Evolutionary conservation across 2,797 vertebrate genomes (phyloP).

Genomic region (Bradypus variegatus): DNA sequence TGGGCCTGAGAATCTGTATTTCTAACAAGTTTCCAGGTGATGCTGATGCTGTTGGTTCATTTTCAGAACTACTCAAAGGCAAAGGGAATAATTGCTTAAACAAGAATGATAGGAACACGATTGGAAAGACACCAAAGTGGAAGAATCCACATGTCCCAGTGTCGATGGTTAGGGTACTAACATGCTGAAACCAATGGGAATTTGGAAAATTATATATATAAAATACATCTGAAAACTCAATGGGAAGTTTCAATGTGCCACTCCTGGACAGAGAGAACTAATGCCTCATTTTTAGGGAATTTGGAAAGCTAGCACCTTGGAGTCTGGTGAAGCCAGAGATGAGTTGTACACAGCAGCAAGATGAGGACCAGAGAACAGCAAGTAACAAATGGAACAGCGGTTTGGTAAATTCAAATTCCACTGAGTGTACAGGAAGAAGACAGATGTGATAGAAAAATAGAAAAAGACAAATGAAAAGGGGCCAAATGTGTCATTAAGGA

Average conservation of each 20-base stretch:
- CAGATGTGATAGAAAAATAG: neutral
- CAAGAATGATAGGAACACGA: neutral
- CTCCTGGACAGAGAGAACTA: neutral
- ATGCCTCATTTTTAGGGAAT: neutral
- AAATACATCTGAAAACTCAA: neutral
- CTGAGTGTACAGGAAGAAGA: neutral
- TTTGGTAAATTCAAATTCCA: neutral
- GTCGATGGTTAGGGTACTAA: neutral
- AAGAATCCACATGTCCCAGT: neutral
- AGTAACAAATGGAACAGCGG: neutral
- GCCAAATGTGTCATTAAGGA: neutral
- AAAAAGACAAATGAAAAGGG: neutral
- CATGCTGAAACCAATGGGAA: neutral
- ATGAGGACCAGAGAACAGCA: neutral
- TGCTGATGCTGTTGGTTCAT: neutral
- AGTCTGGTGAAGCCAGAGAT: neutral
- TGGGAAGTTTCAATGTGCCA: neutral
- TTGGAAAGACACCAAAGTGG: neutral
- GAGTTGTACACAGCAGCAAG: neutral
- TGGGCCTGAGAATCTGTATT: neutral
- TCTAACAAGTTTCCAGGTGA: neutral
- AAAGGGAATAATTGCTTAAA: neutral
- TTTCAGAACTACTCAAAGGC: neutral
- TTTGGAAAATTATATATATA: neutral
- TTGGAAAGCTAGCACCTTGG: neutral